phyloP scores from a whole-genome alignment of 1,140 invertebrate genomes.

The Euglossa dilemma region DNA sequence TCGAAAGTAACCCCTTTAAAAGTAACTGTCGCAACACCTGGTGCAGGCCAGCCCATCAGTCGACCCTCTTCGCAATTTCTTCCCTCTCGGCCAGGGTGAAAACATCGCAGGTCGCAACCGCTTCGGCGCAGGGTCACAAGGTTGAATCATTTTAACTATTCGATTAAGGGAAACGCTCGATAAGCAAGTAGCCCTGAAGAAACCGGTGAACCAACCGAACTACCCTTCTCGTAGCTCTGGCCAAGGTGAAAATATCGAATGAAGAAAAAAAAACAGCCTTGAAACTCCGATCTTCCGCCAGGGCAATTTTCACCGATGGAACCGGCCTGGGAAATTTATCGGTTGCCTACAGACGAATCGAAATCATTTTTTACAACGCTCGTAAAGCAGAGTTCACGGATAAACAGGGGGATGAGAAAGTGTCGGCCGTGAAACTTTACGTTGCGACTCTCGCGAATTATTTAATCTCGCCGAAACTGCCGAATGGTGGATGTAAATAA shows the following conservation, averaged over 20 bases:
- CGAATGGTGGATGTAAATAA: conserved; percentile 2
- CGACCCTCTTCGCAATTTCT: conserved; percentile 50
- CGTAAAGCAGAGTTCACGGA: conserved; percentile 53
- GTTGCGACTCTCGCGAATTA: conserved; percentile 21
- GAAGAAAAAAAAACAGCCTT: conserved; percentile 38
- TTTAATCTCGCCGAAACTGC: conserved; percentile 11
- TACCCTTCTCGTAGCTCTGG: neutral
- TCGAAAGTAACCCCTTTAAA: conserved; percentile 73
- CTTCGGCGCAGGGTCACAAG: neutral
- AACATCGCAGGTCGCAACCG: neutral
- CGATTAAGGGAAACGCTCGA: conserved; percentile 38
- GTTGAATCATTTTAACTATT: conserved; percentile 47
- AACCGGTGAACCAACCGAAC: neutral
- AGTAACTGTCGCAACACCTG: conserved; percentile 74
- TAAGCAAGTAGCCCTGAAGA: neutral
- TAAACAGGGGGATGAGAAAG: conserved; percentile 42
- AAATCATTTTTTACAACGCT: conserved; percentile 66
- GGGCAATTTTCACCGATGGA: conserved; percentile 55
- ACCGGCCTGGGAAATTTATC: conserved; percentile 50
- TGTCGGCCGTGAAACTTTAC: conserved; percentile 49
- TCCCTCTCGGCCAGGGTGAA: neutral
- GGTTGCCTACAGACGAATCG: conserved; percentile 56
- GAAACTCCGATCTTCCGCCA: conserved; percentile 28
- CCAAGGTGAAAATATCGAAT: conserved; percentile 36
- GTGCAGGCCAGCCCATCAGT: conserved; percentile 56